Percentiles rank a stretch among this genome's conserved stretches.
phyloP scores from a whole-genome alignment of 2,797 vertebrate genomes.

The Pipistrellus pygmaeus region DNA sequence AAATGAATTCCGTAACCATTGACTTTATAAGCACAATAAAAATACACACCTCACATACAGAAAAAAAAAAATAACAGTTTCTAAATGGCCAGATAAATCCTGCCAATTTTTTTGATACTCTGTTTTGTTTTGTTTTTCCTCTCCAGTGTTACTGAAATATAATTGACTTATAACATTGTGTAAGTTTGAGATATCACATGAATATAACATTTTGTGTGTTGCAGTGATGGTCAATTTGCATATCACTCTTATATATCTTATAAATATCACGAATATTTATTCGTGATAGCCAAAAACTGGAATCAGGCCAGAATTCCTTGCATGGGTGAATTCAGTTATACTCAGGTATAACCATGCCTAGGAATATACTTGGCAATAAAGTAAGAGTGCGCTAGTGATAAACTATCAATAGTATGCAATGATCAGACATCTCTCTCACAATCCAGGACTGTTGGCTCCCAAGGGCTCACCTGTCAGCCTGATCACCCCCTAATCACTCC shows the following conservation, averaged over 20 bases:
- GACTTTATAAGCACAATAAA: not conserved
- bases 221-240: too few species aligned
- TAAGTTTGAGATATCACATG: not conserved
- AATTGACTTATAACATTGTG: not conserved
- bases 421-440: too few species aligned
- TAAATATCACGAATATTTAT: too few species aligned
- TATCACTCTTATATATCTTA: too few species aligned
- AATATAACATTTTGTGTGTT: too few species aligned
- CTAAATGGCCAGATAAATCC: not conserved
- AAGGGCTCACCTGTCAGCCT: too few species aligned
- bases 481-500: too few species aligned
- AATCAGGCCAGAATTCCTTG: not conserved
- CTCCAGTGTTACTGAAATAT: not conserved
- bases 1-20: conserved; percentile 32
- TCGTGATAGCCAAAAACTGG: not conserved
- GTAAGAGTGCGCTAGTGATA: not conserved
- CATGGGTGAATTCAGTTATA: not conserved
- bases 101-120: not conserved
- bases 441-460: too few species aligned
- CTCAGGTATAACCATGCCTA: accelerated
- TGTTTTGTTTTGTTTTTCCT: not conserved
- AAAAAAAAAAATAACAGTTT: conserved; percentile 2
- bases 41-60: not conserved
- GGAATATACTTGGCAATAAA: not conserved
- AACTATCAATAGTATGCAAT: not conserved